phyloP scores from a whole-genome alignment of 2,888 invertebrate genomes.

The Rhopalosiphum nymphaeae region DNA sequence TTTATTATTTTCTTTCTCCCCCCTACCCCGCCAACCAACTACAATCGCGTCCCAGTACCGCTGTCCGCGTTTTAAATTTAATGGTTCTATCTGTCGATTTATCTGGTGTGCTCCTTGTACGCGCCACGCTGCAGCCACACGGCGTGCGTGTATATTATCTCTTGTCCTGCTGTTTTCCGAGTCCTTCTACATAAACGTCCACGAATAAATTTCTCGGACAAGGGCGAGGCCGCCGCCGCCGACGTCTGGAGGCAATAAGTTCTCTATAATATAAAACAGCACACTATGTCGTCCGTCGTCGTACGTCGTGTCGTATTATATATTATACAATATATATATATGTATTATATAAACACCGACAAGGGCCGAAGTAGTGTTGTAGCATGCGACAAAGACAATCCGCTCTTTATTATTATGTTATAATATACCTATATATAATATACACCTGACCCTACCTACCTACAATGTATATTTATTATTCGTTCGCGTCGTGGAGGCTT shows the following conservation, averaged over 20 bases:
- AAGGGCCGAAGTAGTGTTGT: neutral
- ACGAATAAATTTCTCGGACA: constrained; percentile 61
- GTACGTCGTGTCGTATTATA: constrained; percentile 9
- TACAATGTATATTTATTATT: neutral
- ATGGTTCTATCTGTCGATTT: constrained; percentile 64
- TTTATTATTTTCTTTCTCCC: constrained; percentile 50
- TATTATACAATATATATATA: neutral
- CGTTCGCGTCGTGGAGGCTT: neutral
- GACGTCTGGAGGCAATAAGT: constrained; percentile 64
- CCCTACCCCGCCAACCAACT: neutral
- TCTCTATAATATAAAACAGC: constrained; percentile 53
- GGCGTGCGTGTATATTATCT: constrained; percentile 6
- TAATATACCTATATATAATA: constrained; percentile 2
- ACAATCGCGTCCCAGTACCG: neutral
- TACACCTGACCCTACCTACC: constrained; percentile 9
- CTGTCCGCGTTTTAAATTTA: constrained; percentile 58
- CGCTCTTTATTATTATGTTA: constrained; percentile 22
- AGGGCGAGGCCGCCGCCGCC: constrained; percentile 55
- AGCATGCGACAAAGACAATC: constrained; percentile 36
- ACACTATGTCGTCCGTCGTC: constrained; percentile 31
- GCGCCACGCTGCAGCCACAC: constrained; percentile 23
- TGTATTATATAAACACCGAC: neutral
- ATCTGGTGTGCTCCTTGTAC: constrained; percentile 63
- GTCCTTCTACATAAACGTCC: constrained; percentile 49
- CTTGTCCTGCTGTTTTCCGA: constrained; percentile 60